Evolutionary conservation across 1,140 invertebrate genomes (phyloP), one percentile per base, ranked within the genome.

Genomic region (Drosophila azteca): DNA sequence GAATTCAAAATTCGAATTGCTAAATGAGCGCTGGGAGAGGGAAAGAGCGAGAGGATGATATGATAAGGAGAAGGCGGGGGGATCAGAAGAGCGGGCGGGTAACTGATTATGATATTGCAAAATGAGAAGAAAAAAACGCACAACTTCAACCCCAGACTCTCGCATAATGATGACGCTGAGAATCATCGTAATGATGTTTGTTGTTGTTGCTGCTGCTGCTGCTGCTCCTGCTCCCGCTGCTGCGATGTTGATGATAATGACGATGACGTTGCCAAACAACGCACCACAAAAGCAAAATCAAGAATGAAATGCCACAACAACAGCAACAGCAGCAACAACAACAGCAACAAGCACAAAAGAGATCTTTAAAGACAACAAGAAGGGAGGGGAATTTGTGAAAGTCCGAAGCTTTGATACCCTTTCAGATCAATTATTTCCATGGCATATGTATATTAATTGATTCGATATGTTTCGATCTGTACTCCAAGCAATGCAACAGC

Each of bases 31-130:
- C 4, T 13, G 35, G 35, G 35, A 2, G 35, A 13, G 35, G 35
- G 11, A 39, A 39, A 41, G 43, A 59, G 49, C 8, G 22, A 15
- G n/a, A 13, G 22, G 20, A 39, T 44, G 31, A 29, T 17, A 6
- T 44, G 31, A 29, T 17, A 6, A 17, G 44, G 29, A 9, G 15
- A 8, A 22, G 17, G 17, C 39, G 9, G 50, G 24, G 49, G 13
- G 43, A 26, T 41, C 26, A 53, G 52, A 39, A 41, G 50, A 20
- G 29, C 17, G 45, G 63, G 44, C 17, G 55, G 51, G 53, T 62
- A 66, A 58, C 82, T 87, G 82, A 87, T 87, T 85, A 87, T 82
- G 65, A 82, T 82, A 82, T 83, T 82, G 79, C 69, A 68, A 82
- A 82, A 71, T 71, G 66, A 82, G 75, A 77, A 55, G 43, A 39